Percentiles rank a stretch among this genome's conserved stretches.
phyloP scores from a whole-genome alignment of 2,113 vertebrate species.

The Mastomys coucha region DNA sequence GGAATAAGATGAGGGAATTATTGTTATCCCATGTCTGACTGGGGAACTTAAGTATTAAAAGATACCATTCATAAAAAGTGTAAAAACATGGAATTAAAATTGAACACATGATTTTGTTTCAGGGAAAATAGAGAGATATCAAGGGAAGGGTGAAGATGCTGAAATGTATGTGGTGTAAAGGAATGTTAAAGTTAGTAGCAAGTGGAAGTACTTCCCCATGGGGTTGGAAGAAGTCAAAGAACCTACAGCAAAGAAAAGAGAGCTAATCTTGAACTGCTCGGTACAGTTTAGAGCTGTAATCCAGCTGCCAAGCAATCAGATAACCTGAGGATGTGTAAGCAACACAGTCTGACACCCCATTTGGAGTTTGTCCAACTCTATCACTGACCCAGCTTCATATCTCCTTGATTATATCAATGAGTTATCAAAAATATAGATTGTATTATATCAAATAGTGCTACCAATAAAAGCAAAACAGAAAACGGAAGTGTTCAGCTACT shows the following conservation, averaged over 20 bases:
- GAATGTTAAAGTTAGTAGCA: background rate
- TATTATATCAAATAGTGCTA: too few relatives aligned
- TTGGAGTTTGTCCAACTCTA: background rate
- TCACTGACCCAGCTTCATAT: background rate
- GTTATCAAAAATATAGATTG: background rate
- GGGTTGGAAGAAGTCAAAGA: background rate
- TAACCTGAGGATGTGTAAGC: background rate
- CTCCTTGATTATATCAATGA: background rate
- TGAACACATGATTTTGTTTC: background rate
- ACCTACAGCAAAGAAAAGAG: background rate
- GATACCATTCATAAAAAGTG: background rate
- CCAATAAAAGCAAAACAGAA: background rate
- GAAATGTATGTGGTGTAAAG: background rate
- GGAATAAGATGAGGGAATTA: background rate
- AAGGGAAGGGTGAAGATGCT: background rate
- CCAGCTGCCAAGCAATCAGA: background rate
- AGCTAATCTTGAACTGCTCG: background rate
- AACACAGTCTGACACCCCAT: background rate
- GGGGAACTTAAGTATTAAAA: conserved; percentile 8
- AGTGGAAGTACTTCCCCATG: background rate
- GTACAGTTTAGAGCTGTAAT: background rate
- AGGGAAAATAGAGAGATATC: background rate
- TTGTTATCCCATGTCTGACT: background rate
- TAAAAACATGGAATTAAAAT: background rate
- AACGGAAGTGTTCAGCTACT: background rate